Evolutionary conservation across 2,888 invertebrate species (phyloP), one percentile per base, ranked within the genome.

Genomic region (Willowsia nigromaculata): DNA sequence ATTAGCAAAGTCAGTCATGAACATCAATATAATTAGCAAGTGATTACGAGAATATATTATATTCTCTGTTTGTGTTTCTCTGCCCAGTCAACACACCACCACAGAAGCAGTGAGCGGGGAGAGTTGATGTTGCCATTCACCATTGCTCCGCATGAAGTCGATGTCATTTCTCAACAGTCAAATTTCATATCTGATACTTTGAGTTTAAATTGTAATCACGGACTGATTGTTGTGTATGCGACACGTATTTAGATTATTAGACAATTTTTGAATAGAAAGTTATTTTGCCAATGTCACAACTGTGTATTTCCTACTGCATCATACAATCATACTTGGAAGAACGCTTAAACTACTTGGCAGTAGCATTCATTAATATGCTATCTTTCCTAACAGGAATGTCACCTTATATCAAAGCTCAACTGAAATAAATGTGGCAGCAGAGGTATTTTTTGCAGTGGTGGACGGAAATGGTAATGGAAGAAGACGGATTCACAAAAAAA

Each of bases 1-100:
- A 78, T 78, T 78, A 53, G 18, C 76, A 78, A 78, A 78, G 76
- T 78, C 76, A 78, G 76, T 33, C 76, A 78, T 53, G 76, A 78
- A 78, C 76, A 78, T 78, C 76, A 78, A 53, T 53, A 78, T 78
- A 78, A 78, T 78, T 78, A 78, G 76, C 76, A 53, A 78, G 76
- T 78, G 76, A 78, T 78, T 78, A 78, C 30, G 30, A 50, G 76
- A 27, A 47, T 22, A 53, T 22, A 78, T 78, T 78, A 4, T 43
- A 6, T 53, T 25, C n/a, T 30, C 33, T 53, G 27, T 7, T 50
- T 43, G 22, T 9, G 47, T 27, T 47, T 18, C 33, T 53, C 30
- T 33, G 71, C 40, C 40, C 13, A 71, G 53, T 33, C 30, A 9
- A 15, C 47, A 11, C 53, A 78, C 53, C 30, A 9, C 27, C 47